Conservation (phyloP, 2,888 invertebrate genomes). For the Dicranocentrus wangi region DNA sequence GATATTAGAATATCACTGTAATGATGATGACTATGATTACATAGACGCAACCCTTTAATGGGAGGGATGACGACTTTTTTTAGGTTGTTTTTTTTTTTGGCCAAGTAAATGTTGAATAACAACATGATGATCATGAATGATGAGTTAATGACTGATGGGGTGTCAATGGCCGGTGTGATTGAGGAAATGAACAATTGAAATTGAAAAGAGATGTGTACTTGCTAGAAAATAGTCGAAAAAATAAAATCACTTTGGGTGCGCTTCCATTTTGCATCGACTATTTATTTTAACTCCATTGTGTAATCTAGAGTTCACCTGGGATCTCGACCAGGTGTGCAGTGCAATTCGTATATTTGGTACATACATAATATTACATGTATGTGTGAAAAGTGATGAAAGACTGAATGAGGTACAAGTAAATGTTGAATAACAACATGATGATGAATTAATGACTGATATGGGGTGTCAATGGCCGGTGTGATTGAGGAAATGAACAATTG, state of each 20-base stretch:
- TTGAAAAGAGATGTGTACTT: too few relatives aligned
- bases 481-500: not conserved
- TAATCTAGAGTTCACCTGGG: too few relatives aligned
- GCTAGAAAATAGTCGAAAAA: too few relatives aligned
- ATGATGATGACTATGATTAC: not conserved
- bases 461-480: not conserved
- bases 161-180: not conserved
- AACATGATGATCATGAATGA: too few relatives aligned
- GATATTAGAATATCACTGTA: too few relatives aligned
- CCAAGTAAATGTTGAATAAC: slow-evolving; percentile 7
- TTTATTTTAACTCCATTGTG: too few relatives aligned
- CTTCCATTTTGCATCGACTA: too few relatives aligned
- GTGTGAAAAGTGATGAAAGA: slow-evolving; percentile 18
- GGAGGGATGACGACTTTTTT: not conserved
- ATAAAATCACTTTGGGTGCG: too few relatives aligned
- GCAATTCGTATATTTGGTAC: too few relatives aligned
- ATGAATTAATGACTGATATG: slow-evolving; percentile 11
- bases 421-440: slow-evolving; percentile 4
- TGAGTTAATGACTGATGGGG: slow-evolving; percentile 7
- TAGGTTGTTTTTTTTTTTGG: not conserved
- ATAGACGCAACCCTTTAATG: not conserved
- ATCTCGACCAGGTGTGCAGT: too few relatives aligned
- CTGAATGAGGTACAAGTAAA: slow-evolving; percentile 28
- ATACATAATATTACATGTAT: too few relatives aligned
- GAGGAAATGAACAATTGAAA: too few relatives aligned